Evolutionary conservation across 2,888 invertebrate genomes (phyloP), one percentile per base, ranked within the genome.

Genomic region (Heliconius sara): DNA sequence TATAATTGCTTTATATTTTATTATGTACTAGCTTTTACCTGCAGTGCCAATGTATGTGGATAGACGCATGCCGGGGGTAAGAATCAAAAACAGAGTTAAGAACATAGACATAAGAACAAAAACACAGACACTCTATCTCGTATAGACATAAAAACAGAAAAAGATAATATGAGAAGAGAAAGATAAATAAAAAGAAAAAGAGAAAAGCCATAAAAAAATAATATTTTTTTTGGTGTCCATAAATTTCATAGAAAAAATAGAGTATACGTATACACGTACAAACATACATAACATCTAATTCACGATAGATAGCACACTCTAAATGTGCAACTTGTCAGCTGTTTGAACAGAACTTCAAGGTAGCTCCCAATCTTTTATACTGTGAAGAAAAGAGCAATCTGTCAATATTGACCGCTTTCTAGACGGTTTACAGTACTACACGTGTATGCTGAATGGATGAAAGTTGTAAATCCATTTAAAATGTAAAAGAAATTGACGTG

Each of bases 1-100:
- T 91, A 89, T 89, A 88, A 91, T 91, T 87, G 88, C 86, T 86
- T 89, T 89, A 90, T 91, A 88, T 88, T 90, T 89, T 77, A 73
- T 52, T 76, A 47, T 71, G 19, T 34, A 27, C 47, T 3, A 12
- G 34, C n/a, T 67, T 19, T 6, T 52, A 73, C n/a, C 60, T n/a
- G 60, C 60, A n/a, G 3, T 52, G 52, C 52, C 22, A 52, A 52
- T 0, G 7, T 9, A 52, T 19, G 19, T 52, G 52, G 2, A 52
- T 7, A 22, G 7, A 22, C 22, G 52, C 19, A 22, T 7, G 19
- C 19, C 22, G 22, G 22, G 7, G 22, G 22, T 52, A 22, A 19
- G 22, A 22, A 22, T 52, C 19, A 52, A 52, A 52, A 19, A 9
- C 52, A 52, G 9, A 52, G 0, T 2, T 52, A 22, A 52, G 22